Conservation (phyloP, 1,140 invertebrate species). For the Proctacanthus coquilletti region DNA sequence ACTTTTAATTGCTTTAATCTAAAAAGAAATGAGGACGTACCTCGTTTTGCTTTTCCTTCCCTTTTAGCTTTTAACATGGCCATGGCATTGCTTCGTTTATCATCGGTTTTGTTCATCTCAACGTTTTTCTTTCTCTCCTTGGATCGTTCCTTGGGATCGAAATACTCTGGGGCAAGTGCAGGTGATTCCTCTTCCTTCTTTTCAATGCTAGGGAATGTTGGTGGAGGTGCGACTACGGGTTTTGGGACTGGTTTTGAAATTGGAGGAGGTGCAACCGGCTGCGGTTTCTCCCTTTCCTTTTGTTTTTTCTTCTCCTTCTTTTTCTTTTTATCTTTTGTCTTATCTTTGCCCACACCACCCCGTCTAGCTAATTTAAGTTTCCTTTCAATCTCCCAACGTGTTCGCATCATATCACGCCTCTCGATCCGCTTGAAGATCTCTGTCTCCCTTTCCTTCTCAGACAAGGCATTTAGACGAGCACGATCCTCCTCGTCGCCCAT, state of each 20-base stretch:
- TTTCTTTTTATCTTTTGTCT: slow-evolving; percentile 38
- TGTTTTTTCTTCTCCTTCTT: slow-evolving; percentile 31
- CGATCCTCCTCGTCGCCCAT: slow-evolving; percentile 96
- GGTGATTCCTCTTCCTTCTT: background rate
- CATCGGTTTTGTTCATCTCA: slow-evolving; percentile 66
- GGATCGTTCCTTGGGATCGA: slow-evolving; percentile 29
- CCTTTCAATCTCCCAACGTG: slow-evolving; percentile 90
- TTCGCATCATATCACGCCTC: slow-evolving; percentile 81
- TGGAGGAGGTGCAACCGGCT: slow-evolving; percentile 19
- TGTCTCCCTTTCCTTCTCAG: slow-evolving; percentile 92
- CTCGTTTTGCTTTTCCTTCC: slow-evolving; percentile 49
- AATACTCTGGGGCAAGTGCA: slow-evolving; percentile 15
- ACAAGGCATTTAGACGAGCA: slow-evolving; percentile 74
- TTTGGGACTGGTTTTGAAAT: slow-evolving; percentile 16
- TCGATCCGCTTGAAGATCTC: slow-evolving; percentile 95
- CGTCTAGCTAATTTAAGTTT: slow-evolving; percentile 79
- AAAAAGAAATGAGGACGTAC: slow-evolving; percentile 12
- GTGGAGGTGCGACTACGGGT: slow-evolving; percentile 6
- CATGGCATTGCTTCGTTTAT: slow-evolving; percentile 84
- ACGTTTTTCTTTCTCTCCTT: slow-evolving; percentile 87
- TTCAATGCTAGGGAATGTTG: background rate
- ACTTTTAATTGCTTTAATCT: background rate
- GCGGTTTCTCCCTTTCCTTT: slow-evolving; percentile 22
- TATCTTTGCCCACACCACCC: slow-evolving; percentile 53
- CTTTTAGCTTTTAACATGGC: slow-evolving; percentile 74